These are phyloP conservation scores for Illadopsis cleaveri DNA, from an alignment of 2,113 vertebrate genomes.

Conservation along the genomic window DNA sequence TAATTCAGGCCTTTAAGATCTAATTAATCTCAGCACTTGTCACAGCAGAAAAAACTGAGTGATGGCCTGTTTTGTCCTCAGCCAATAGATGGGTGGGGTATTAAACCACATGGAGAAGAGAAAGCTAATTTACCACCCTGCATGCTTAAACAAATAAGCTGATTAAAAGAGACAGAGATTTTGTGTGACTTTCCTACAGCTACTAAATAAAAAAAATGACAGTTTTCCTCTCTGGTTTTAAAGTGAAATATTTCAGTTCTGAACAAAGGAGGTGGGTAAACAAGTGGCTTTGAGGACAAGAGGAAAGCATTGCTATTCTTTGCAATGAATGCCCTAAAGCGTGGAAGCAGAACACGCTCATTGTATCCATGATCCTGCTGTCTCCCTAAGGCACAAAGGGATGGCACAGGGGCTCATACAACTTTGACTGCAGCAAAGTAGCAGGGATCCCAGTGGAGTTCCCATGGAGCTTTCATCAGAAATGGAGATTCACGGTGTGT, in stretches of 20 bases:
- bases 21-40: not conserved
- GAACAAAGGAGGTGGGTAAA: constrained; percentile 14
- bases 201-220: not conserved
- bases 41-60: not conserved
- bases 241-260: not conserved
- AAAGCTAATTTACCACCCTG: not conserved
- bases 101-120: not conserved
- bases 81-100: not conserved
- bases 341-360: not conserved
- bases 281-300: not conserved
- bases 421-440: not conserved
- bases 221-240: not conserved
- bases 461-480: constrained; percentile 46
- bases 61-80: not conserved
- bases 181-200: not conserved
- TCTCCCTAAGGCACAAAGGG: not conserved
- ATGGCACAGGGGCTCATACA: not conserved
- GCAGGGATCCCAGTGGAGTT: not conserved
- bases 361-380: not conserved
- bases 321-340: not conserved
- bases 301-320: constrained; percentile 6
- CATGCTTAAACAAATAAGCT: constrained; percentile 18
- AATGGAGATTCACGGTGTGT: not conserved
- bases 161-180: not conserved
- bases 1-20: not conserved